Evolutionary conservation across 2,113 vertebrate genomes (phyloP), one percentile per base, ranked within the genome.

Genomic region (Scomber colias): DNA sequence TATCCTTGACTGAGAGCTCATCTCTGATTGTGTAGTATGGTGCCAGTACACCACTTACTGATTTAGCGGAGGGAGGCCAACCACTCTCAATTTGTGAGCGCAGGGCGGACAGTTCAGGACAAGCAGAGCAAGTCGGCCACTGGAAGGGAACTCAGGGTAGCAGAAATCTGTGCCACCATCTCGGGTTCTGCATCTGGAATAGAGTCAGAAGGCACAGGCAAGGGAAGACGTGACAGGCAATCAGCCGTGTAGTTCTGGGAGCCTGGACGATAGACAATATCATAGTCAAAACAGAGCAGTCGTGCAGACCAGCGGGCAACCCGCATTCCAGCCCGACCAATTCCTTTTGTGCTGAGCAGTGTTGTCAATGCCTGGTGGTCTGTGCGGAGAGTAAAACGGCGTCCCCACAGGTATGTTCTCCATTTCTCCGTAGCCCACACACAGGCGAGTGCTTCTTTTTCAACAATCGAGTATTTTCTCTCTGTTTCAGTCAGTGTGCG

Each of bases 281-380:
- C 46, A 5, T 65, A 50, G 3, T 45, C 19, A 15, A 63, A 63
- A 21, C n/a, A 21, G 11, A 63, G 61, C 2, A 63, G 40, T 1
- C 14, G 1, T 13, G 63, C 3, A 1, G 40, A 63, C 61, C 61
- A 21, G 21, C 21, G 21, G 21, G 61, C 46, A 49, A 21, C 21
- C 21, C 21, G 21, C 21, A 21, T n/a, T 19, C 70, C 24, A 50
- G 70, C 70, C 27, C 51, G 0, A 24, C 35, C 35, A 5, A 35
- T 48, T 8, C 61, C 67, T 56, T 70, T 70, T 17, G 19, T 56
- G 5, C 3, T 65, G 31, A 75, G 73, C 16, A 75, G 13, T 9
- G 62, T 75, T n/a, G 62, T 75, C 1, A 66, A 7, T 0, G 73
- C 62, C 11, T 75, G 51, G 50, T 78, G 67, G 17, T 78, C 59